Evolutionary conservation across 2,888 invertebrate species (phyloP), one percentile per base, ranked within the genome.

Genomic region (Callyntrura sp.): DNA sequence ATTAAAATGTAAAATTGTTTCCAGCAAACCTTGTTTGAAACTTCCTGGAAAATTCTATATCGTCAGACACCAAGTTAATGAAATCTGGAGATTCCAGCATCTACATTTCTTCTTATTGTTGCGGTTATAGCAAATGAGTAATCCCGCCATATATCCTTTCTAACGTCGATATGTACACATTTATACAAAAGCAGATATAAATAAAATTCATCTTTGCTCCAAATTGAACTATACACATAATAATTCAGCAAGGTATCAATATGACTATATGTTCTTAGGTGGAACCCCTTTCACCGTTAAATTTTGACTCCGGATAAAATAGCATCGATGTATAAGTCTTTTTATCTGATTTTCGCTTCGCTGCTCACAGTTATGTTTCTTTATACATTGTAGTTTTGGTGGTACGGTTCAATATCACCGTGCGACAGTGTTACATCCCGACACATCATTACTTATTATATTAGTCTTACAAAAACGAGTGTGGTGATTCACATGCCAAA

Each of bases 1-100:
- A 90, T 73, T 85, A 85, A 90, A 90, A 81, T 85, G 81, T 85
- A 90, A 85, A 84, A 90, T n/a, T 90, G 84, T 84, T 84, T 84
- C 55, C 45, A 28, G 35, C 84, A 76, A 65, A 79, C 79, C 88
- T 83, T 57, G 86, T 87, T 70, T 81, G 14, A 45, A 45, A 62
- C 43, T 82, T 62, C 45, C 20, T 62, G 81, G 81, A 35, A 45
- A 82, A 45, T 65, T 25, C 55, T 45, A 6, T 55, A 57, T 20
- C 35, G n/a, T n/a, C n/a, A 81, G 20, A 70, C 43, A 82, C 48
- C 79, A 76, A 86, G 68, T 79, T 79, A 76, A 81, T 51, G 48
- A 70, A 79, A 23, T 65, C 78, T 17, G 83, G 35, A 83, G 83
- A 88, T 51, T 51, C 82, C 88, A 76, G 83, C 88, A 83, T 55